These are phyloP conservation scores for Polia nebulosa DNA, from an alignment of 2,888 invertebrate species.

Conservation along the genomic window DNA sequence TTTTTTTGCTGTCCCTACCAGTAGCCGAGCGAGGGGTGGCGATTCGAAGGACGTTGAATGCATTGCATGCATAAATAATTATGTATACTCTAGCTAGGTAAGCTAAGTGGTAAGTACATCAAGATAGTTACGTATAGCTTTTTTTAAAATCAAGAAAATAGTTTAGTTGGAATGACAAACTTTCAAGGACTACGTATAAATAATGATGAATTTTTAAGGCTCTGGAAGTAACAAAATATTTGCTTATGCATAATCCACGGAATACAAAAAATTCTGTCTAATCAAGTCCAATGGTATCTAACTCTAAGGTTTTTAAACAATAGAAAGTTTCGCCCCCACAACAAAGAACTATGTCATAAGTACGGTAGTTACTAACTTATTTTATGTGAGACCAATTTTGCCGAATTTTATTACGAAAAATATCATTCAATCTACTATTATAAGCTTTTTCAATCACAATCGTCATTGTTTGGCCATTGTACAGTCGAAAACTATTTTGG, in stretches of 20 bases:
- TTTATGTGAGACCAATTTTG: not conserved
- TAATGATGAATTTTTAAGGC: too few relatives aligned
- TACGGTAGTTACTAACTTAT: not conserved
- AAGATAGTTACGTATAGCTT: not conserved
- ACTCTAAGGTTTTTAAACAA: not conserved
- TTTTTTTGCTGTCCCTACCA: slow-evolving; percentile 9
- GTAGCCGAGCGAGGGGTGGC: slow-evolving; percentile 15
- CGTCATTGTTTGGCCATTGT: not conserved
- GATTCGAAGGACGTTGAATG: slow-evolving; percentile 34
- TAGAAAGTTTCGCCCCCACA: not conserved
- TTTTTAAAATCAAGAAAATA: too few relatives aligned
- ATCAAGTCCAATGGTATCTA: too few relatives aligned
- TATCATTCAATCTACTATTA: not conserved
- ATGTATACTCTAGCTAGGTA: not conserved
- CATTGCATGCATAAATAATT: slow-evolving; percentile 28
- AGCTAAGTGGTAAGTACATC: not conserved
- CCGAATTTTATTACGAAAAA: not conserved
- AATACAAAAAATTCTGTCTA: too few relatives aligned
- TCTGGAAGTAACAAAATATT: too few relatives aligned
- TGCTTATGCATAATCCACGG: not conserved
- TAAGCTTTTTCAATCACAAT: not conserved
- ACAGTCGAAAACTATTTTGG: not conserved
- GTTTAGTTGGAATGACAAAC: not conserved
- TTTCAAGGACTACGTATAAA: too few relatives aligned
- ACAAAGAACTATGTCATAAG: not conserved